phyloP scores from a whole-genome alignment of 2,113 vertebrate genomes.

The Peromyscus californicus region DNA sequence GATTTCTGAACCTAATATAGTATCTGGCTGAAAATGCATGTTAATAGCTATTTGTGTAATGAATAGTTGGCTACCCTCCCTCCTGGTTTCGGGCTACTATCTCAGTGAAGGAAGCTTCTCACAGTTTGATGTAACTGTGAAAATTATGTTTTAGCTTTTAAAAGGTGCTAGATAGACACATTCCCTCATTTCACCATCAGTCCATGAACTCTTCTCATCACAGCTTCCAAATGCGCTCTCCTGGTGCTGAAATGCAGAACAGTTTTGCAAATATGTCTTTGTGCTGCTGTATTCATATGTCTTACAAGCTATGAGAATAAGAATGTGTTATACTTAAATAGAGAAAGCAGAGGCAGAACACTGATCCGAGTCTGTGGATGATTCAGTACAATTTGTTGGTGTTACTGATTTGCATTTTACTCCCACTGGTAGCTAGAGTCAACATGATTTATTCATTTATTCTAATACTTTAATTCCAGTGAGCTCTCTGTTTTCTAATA shows the following conservation, averaged over 20 bases:
- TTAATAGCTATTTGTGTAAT: conserved; percentile 4
- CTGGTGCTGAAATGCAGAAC: not conserved
- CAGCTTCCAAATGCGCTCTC: not conserved
- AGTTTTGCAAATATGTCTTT: conserved; percentile 37
- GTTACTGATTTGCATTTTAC: conserved; percentile 64
- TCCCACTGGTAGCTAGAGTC: conserved; percentile 67
- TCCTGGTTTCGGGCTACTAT: not conserved
- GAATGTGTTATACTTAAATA: conserved; percentile 49
- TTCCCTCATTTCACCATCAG: not conserved
- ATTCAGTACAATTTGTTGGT: conserved; percentile 66
- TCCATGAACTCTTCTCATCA: not conserved
- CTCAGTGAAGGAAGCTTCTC: not conserved
- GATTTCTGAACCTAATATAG: not conserved
- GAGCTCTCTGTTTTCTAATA: conserved; percentile 62
- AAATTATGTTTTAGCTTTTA: not conserved
- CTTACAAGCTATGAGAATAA: conserved; percentile 38
- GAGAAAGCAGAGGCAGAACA: conserved; percentile 55
- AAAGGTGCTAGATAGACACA: not conserved
- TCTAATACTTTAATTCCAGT: conserved; percentile 74
- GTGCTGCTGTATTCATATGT: conserved; percentile 54
- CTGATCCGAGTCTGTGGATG: conserved; percentile 8
- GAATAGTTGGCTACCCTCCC: not conserved
- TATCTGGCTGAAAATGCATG: not conserved
- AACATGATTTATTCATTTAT: conserved; percentile 68
- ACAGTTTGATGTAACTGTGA: not conserved